Conservation (phyloP, 2,113 vertebrate species). For the Pluvialis apricaria region DNA sequence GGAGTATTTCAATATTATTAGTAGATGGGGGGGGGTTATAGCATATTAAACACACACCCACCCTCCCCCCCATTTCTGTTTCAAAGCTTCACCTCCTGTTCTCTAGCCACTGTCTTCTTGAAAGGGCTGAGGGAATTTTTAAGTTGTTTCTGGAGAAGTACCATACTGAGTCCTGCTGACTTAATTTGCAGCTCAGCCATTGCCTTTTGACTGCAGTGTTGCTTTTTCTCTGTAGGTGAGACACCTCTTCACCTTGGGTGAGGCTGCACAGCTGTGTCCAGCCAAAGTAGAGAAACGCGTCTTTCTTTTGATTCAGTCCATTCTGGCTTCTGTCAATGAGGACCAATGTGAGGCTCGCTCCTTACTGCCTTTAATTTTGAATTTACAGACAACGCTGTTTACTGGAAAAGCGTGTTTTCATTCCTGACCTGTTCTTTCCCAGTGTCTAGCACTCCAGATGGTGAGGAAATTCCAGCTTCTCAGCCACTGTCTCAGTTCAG, state of each 20-base stretch:
- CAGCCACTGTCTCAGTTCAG: slow-evolving; percentile 79
- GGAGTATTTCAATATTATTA: neutral
- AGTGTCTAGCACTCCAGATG: neutral
- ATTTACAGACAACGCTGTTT: neutral
- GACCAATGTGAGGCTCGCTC: slow-evolving; percentile 68
- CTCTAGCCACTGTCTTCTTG: neutral
- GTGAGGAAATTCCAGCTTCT: slow-evolving; percentile 59
- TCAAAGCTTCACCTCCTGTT: neutral
- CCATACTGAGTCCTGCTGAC: neutral
- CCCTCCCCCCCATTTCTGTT: neutral
- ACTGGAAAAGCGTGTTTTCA: neutral
- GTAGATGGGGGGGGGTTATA: neutral
- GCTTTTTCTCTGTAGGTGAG: slow-evolving; percentile 77
- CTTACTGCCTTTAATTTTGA: neutral
- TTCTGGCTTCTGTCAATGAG: slow-evolving; percentile 74
- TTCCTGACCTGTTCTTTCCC: neutral
- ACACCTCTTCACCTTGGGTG: slow-evolving; percentile 89
- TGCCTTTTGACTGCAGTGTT: neutral
- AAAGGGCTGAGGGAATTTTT: neutral
- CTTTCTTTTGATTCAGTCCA: slow-evolving; percentile 89
- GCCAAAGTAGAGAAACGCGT: slow-evolving; percentile 78
- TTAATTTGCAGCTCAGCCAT: neutral
- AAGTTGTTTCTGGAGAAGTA: neutral
- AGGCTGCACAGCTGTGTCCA: slow-evolving; percentile 86
- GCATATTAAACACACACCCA: neutral